Base-by-base conservation (phyloP, 2,888 invertebrate genomes). In the Diogma glabrata region DNA sequence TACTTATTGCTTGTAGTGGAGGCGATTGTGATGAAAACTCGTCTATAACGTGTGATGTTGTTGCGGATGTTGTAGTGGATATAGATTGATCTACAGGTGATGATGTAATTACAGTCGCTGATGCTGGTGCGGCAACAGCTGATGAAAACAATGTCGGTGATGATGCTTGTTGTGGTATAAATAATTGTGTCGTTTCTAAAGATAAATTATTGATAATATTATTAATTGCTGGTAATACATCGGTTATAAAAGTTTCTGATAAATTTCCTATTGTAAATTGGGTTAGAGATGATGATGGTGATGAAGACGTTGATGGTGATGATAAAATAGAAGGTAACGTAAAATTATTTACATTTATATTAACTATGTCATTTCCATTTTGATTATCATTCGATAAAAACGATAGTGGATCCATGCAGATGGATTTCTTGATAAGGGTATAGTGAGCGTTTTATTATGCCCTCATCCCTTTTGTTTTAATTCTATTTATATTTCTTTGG, bases 1-100 rank as follows among this genome's bases (percentile, higher is more conserved):
- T 79, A 57, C 87, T 66, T 58, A 89, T 78, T 53, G 85, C 73
- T 46, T 74, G 67, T 50, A 69, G 50, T n/a, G 45, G 8, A 16
- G 50, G 22, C 38, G 46, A 23, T 40, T 40, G 26, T 19, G 50
- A 30, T 46, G 49, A 30, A 14, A 51, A 48, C 48, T 52, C 36
- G 9, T 51, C 43, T 4, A 45, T 46, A 36, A 30, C 12, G 22
- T 28, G 2, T 49, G 23, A 46, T 20, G 53, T 48, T 45, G 19
- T 50, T 47, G 26, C 40, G 38, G 46, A 36, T 20, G 45, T 28
- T 47, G 47, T 38, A 28, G 36, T 30, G 24, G 28, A 24, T 23
- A 26, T 43, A 14, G 28, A n/a, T 28, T 28, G 28, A 49, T 28
- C 8, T 50, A 38, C 8, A 40, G 50, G 24, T 36, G 53, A 17